Percentiles rank a stretch among this genome's conserved stretches.
These are phyloP conservation scores for Portevinia maculata DNA, from an alignment of 2,888 invertebrate species.

Conservation along the genomic window DNA sequence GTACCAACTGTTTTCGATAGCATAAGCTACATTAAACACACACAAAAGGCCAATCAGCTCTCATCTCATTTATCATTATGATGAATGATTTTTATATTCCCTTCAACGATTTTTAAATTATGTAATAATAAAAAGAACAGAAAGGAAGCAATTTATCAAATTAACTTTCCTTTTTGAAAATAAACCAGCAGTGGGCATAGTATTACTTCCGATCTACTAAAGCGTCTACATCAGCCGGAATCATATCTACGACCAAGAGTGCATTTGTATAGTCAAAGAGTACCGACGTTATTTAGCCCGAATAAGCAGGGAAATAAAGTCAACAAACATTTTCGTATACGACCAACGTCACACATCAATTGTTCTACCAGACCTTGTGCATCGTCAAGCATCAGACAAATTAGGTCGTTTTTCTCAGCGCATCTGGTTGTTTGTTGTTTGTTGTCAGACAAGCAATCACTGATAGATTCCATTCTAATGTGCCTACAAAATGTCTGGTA, in stretches of 20 bases:
- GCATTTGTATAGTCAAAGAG: slow-evolving; percentile 16
- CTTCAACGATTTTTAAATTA: slow-evolving; percentile 43
- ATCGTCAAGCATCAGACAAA: slow-evolving; percentile 3
- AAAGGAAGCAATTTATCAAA: slow-evolving; percentile 60
- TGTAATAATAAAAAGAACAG: slow-evolving; percentile 1
- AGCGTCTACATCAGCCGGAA: slow-evolving; percentile 37
- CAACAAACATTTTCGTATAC: slow-evolving; percentile 1
- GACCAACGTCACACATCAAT: slow-evolving; percentile 1
- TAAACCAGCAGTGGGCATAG: not conserved
- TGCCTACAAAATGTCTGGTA: slow-evolving; percentile 22
- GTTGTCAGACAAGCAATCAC: slow-evolving; percentile 6
- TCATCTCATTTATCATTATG: slow-evolving; percentile 62
- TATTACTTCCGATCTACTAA: not conserved
- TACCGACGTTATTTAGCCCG: slow-evolving; percentile 28
- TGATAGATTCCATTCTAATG: slow-evolving; percentile 32
- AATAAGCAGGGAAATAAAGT: slow-evolving; percentile 39
- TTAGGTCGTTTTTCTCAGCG: not conserved
- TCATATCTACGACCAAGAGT: slow-evolving; percentile 11
- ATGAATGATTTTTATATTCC: slow-evolving; percentile 58
- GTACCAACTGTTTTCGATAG: slow-evolving; percentile 41
- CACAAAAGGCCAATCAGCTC: slow-evolving; percentile 19
- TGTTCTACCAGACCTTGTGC: slow-evolving; percentile 9
- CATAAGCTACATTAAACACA: slow-evolving; percentile 23
- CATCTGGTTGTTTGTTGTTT: not conserved
- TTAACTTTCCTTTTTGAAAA: slow-evolving; percentile 15